A percentile compares a stretch with the other conserved stretches of the same genome.
These are phyloP conservation scores for Netelia fuscicornis DNA, from an alignment of 2,888 invertebrate genomes.

Conservation along the genomic window DNA sequence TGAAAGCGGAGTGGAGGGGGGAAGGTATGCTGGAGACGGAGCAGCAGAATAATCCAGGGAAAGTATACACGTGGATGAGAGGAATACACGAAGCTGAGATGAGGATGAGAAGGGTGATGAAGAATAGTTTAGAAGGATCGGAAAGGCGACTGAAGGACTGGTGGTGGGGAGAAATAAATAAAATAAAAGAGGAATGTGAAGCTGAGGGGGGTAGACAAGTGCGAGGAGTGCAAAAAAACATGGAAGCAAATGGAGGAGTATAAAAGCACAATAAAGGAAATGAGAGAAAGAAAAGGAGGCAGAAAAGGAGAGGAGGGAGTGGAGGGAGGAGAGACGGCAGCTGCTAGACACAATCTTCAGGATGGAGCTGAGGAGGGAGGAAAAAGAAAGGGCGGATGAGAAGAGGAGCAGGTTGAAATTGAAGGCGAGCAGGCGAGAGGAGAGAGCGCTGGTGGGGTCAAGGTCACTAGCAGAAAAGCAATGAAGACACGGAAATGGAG, in stretches of 20 bases:
- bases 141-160: conserved; percentile 3
- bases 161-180: neutral
- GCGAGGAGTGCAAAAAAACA: no score
- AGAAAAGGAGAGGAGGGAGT: neutral
- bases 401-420: no score
- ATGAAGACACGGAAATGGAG: neutral
- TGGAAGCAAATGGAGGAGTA: no score
- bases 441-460: neutral
- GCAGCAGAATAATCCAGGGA: no score
- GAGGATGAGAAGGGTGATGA: no score
- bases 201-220: no score
- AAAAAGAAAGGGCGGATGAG: neutral
- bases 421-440: no score
- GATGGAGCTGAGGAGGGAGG: neutral
- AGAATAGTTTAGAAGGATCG: no score
- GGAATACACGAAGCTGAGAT: no score
- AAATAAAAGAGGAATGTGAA: neutral
- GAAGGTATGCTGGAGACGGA: neutral
- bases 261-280: no score
- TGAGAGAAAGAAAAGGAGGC: neutral
- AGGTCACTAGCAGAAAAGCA: neutral
- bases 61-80: no score
- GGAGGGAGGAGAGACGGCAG: conserved; percentile 5
- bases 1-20: neutral
- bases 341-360: neutral